Base-by-base conservation (phyloP, 2,113 vertebrate species). In the Phainopepla nitens region DNA sequence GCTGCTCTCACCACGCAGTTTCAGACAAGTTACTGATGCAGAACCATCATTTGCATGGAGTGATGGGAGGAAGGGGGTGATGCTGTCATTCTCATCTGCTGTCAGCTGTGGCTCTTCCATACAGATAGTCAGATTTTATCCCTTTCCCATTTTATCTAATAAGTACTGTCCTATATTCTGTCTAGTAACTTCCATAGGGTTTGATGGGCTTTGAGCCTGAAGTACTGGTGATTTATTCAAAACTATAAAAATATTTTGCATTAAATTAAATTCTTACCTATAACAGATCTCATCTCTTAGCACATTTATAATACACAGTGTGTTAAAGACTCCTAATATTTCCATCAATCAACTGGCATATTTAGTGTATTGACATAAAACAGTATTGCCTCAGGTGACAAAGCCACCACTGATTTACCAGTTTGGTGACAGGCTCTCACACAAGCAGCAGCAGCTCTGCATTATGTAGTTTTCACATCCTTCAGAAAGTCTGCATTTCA, bases 61-160 rank as follows among this genome's bases (percentile, higher is more conserved):
- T 78, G 89, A 90, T 86, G 79, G 58, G 79, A 94, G 31, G 66
- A 93, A 90, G 16, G 51, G 33, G 66, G 29, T 90, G 64, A 90
- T 80, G 58, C 47, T 91, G 90, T 93, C 96, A 90, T 90, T 96
- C 87, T 82, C 82, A 36, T 89, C 57, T 60, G 61, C 66, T 94
- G 45, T 81, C 85, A 95, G 68, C 60, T 94, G 36, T 82, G 41
- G 13, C 65, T 81, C 10, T 78, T 94, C 18, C 33, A 49, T 17
- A 56, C 4, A 81, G 19, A 58, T 15, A 86, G 33, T 68, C 45
- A 83, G 18, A 68, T 88, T 76, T 90, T 85, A 76, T 25, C 23
- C 35, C 8, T 75, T 66, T 41, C 29, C 39, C 6, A 3, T 65
- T 58, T 91, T 62, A 33, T 54, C 29, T 80, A 18, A 94, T 61